Percentiles rank a stretch among this genome's conserved stretches.
Conservation (phyloP, 2,113 vertebrate genomes). For the Myocastor coypus region DNA sequence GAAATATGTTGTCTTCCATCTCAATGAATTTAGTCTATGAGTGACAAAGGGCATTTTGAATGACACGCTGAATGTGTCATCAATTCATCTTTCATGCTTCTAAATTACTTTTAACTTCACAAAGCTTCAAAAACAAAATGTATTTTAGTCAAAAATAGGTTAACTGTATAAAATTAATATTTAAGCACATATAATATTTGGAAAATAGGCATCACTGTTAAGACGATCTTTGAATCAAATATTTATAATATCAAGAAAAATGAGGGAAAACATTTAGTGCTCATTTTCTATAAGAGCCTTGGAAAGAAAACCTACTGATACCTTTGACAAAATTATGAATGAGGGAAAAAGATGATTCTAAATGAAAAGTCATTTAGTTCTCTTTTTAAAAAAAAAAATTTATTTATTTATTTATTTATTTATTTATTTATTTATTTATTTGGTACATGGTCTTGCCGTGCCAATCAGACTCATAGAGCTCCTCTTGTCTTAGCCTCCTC, state of each 20-base stretch:
- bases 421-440: no score
- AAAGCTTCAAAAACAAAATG: slow-evolving; percentile 65
- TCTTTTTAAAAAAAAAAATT: not conserved
- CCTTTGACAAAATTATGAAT: slow-evolving; percentile 72
- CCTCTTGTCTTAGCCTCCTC: no score
- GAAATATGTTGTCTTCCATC: slow-evolving; percentile 69
- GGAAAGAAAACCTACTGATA: slow-evolving; percentile 76
- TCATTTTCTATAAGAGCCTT: slow-evolving; percentile 73
- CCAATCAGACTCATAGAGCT: no score
- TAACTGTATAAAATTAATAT: slow-evolving; percentile 76
- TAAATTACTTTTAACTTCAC: slow-evolving; percentile 70
- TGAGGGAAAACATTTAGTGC: slow-evolving; percentile 75
- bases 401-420: no score
- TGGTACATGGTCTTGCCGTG: no score
- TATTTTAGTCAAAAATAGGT: slow-evolving; percentile 65
- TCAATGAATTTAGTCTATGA: slow-evolving; percentile 80
- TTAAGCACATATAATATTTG: slow-evolving; percentile 42
- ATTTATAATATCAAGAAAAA: slow-evolving; percentile 75
- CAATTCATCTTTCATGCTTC: slow-evolving; percentile 75
- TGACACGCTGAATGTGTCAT: slow-evolving; percentile 78
- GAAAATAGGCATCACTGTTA: slow-evolving; percentile 68
- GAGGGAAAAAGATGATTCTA: slow-evolving; percentile 63
- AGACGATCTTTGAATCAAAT: slow-evolving; percentile 68
- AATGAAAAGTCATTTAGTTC: slow-evolving; percentile 80
- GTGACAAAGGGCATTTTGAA: slow-evolving; percentile 78